A percentile compares a stretch with the other conserved stretches of the same genome.
Conservation (phyloP, 2,888 invertebrate species). For the Beris morrisii region DNA sequence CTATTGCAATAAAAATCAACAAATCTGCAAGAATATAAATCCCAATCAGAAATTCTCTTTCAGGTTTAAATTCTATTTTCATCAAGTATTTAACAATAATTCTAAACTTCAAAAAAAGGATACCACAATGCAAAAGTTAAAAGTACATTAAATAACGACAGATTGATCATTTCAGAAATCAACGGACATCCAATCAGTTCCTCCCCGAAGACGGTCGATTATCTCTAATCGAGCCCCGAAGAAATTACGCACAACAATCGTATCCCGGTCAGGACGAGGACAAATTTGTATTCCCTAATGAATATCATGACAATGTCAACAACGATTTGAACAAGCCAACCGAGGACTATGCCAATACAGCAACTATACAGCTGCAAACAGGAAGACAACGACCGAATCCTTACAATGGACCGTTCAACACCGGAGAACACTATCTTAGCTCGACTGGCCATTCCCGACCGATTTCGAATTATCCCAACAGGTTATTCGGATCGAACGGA, state of each 20-base stretch:
- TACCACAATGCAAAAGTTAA: too few species aligned
- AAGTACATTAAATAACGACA: too few species aligned
- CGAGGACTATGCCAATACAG: background rate
- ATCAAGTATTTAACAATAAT: too few species aligned
- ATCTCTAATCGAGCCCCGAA: too few species aligned
- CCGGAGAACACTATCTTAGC: slow-evolving; percentile 24
- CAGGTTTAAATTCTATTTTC: too few species aligned
- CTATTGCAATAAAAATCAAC: too few species aligned
- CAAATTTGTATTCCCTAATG: slow-evolving; percentile 22
- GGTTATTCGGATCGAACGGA: slow-evolving; percentile 6
- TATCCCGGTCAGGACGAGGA: background rate
- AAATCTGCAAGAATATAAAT: too few species aligned
- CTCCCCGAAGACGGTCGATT: background rate
- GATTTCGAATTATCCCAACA: background rate
- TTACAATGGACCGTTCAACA: slow-evolving; percentile 29
- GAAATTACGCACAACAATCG: too few species aligned
- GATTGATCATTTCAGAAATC: slow-evolving; percentile 8
- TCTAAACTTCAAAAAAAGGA: too few species aligned
- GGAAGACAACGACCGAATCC: slow-evolving; percentile 25
- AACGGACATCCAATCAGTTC: background rate
- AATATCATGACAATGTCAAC: slow-evolving; percentile 18
- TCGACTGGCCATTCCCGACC: slow-evolving; percentile 2
- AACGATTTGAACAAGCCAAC: slow-evolving; percentile 4
- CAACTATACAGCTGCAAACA: slow-evolving; percentile 13
- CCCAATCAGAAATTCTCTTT: too few species aligned